Percentiles rank a stretch among this genome's conserved stretches.
Conservation (phyloP, 2,797 vertebrate species). For the Sebastes diaconus region DNA sequence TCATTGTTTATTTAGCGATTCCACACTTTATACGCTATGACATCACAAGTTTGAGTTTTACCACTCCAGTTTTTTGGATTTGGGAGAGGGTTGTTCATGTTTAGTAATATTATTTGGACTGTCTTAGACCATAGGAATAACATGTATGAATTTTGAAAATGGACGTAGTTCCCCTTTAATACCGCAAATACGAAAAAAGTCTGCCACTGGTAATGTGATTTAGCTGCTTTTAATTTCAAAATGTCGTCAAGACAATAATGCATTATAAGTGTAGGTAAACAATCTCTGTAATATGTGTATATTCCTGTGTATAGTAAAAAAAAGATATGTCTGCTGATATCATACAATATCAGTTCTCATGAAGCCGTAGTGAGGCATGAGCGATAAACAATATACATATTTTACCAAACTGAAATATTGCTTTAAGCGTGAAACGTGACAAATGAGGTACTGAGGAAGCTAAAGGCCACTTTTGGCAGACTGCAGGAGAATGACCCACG, state of each 20-base stretch:
- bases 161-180: background rate
- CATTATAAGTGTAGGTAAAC: background rate
- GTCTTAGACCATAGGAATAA: no score
- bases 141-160: no score
- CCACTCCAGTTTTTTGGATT: no score
- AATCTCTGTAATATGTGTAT: no score
- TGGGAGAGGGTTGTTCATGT: no score
- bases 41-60: no score
- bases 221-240: conserved; percentile 12
- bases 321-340: background rate
- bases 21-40: no score
- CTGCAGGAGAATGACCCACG: conserved; percentile 66
- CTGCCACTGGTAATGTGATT: background rate
- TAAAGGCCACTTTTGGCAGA: conserved; percentile 64
- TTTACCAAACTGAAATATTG: conserved; percentile 31
- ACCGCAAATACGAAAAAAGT: background rate
- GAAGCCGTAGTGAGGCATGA: conserved; percentile 15
- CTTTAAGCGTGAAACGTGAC: conserved; percentile 59
- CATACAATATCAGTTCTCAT: conserved; percentile 5
- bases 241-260: background rate
- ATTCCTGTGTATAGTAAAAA: background rate
- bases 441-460: conserved; percentile 69
- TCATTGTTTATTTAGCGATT: fast-evolving
- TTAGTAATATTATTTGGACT: no score
- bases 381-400: conserved; percentile 25